phyloP scores from a whole-genome alignment of 2,113 vertebrate genomes.

The Sula dactylatra region DNA sequence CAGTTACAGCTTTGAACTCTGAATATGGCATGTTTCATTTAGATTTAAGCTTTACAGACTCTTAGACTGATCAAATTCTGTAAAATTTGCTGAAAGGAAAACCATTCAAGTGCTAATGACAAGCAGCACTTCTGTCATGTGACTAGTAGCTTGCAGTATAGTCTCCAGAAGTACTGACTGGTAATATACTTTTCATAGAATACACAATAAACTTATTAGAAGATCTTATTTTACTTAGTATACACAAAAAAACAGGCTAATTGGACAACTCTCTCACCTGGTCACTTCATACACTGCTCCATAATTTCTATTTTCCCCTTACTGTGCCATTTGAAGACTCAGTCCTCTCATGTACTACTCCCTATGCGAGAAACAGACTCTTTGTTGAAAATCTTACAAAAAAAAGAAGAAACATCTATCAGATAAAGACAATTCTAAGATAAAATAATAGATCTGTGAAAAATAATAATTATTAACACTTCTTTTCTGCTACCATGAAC shows the following conservation, averaged over 20 bases:
- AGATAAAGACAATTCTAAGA: background rate
- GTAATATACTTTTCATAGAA: background rate
- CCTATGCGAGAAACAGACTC: background rate
- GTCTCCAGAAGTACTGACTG: background rate
- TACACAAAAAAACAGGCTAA: background rate
- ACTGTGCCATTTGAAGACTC: background rate
- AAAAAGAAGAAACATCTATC: background rate
- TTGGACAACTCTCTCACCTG: background rate
- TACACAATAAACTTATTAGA: background rate
- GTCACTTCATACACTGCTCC: background rate
- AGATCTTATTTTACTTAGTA: background rate
- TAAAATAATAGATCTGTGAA: background rate
- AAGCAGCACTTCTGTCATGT: background rate
- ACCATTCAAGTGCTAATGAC: slow-evolving; percentile 35
- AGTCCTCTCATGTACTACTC: background rate
- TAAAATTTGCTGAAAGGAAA: background rate
- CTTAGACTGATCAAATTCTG: slow-evolving; percentile 43
- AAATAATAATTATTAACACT: background rate
- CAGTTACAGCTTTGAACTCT: background rate
- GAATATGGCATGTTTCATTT: background rate
- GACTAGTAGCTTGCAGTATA: background rate
- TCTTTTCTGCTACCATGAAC: slow-evolving; percentile 16
- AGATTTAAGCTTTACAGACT: background rate
- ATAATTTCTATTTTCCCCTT: background rate
- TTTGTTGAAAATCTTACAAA: background rate